Conservation (phyloP, 2,113 vertebrate genomes). For the Rhegmatorhina hoffmannsi region DNA sequence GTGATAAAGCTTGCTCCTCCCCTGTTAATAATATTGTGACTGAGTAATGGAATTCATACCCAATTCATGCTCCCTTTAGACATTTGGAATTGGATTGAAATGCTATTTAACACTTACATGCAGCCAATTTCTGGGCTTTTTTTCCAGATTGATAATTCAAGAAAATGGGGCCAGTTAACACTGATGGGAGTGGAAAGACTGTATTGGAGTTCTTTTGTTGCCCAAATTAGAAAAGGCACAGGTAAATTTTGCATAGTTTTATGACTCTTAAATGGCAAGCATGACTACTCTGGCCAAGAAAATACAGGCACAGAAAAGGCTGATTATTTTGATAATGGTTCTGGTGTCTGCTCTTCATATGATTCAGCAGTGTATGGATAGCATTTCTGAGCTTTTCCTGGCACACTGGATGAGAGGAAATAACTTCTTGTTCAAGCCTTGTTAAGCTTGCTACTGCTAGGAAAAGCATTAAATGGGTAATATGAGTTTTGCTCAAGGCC, state of each 20-base stretch:
- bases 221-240: neutral
- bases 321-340: neutral
- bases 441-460: neutral
- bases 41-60: neutral
- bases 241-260: neutral
- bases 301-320: neutral
- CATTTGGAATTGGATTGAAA: neutral
- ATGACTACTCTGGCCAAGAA: neutral
- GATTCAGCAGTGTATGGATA: neutral
- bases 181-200: rapidly evolving
- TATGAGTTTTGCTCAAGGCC: neutral
- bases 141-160: neutral
- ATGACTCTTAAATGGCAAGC: neutral
- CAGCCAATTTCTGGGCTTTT: neutral
- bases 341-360: neutral
- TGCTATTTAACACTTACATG: neutral
- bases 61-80: neutral
- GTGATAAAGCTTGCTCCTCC: slow-evolving; percentile 18
- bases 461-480: neutral
- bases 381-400: neutral
- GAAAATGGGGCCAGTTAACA: neutral
- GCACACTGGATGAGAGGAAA: neutral
- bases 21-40: neutral
- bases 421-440: neutral
- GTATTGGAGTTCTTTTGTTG: neutral